phyloP scores from a whole-genome alignment of 2,888 invertebrate species.

The Slavum lentiscoides region DNA sequence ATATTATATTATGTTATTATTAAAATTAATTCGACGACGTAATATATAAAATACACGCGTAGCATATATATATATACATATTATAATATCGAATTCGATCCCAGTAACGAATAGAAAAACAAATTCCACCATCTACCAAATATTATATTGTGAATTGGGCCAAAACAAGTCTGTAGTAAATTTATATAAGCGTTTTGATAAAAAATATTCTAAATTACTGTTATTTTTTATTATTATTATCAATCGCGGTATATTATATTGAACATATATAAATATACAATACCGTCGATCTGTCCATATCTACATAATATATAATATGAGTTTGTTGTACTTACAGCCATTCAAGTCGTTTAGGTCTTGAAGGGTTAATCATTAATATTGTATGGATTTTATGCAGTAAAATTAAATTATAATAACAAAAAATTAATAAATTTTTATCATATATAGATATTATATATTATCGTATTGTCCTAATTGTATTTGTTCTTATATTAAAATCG shows the following conservation, averaged over 20 bases:
- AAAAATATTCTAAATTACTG: constrained; percentile 46
- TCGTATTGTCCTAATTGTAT: background rate
- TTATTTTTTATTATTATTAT: constrained; percentile 18
- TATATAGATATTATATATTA: constrained; percentile 26
- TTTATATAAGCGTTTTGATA: constrained; percentile 34
- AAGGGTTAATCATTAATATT: background rate
- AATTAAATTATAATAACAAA: constrained; percentile 4
- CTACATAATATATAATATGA: background rate
- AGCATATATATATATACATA: background rate
- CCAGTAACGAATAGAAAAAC: background rate
- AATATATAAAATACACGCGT: too few species aligned
- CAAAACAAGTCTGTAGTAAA: constrained; percentile 10
- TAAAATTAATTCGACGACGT: background rate
- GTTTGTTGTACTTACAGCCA: constrained; percentile 4
- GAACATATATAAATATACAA: background rate
- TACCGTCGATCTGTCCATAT: constrained; percentile 38
- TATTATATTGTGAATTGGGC: constrained; percentile 13
- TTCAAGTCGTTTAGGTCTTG: constrained; percentile 19
- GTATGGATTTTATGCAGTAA: constrained; percentile 13
- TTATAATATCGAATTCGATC: constrained; percentile 14
- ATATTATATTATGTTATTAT: constrained; percentile 20
- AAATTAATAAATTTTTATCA: background rate
- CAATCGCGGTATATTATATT: background rate
- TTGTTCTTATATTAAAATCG: constrained; percentile 29
- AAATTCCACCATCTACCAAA: too few species aligned